These are phyloP conservation scores for Exocentrus adspersus DNA, from an alignment of 2,888 invertebrate species.

Conservation along the genomic window DNA sequence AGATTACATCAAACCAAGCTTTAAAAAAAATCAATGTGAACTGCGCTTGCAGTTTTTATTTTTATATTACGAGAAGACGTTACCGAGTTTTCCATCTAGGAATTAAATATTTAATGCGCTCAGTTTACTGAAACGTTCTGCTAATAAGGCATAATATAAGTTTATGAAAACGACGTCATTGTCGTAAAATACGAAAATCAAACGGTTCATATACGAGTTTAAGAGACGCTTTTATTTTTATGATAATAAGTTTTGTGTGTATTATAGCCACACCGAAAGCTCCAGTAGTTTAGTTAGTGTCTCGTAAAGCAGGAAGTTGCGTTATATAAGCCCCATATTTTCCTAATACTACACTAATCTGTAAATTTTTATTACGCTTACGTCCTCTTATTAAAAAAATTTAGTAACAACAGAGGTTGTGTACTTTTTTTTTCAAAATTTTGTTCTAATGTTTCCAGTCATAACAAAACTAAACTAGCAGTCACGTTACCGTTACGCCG, in stretches of 20 bases:
- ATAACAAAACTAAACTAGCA: too few relatives aligned
- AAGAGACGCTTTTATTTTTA: not conserved
- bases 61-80: not conserved
- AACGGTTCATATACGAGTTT: not conserved
- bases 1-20: slow-evolving; percentile 20
- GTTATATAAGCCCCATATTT: not conserved
- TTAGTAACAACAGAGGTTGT: too few relatives aligned
- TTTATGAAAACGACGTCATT: too few relatives aligned
- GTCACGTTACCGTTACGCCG: too few relatives aligned
- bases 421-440: too few relatives aligned
- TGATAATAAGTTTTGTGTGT: not conserved
- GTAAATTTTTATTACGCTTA: too few relatives aligned
- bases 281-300: not conserved
- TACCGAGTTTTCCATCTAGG: not conserved
- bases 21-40: not conserved
- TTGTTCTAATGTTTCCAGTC: too few relatives aligned
- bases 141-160: too few relatives aligned
- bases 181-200: not conserved
- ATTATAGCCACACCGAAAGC: not conserved
- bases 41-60: not conserved
- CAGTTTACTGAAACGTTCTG: too few relatives aligned
- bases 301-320: not conserved
- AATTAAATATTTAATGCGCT: not conserved
- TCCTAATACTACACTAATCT: not conserved
- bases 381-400: too few relatives aligned